Conservation (phyloP, 1,140 invertebrate species). For the Camponotus vicinus region DNA sequence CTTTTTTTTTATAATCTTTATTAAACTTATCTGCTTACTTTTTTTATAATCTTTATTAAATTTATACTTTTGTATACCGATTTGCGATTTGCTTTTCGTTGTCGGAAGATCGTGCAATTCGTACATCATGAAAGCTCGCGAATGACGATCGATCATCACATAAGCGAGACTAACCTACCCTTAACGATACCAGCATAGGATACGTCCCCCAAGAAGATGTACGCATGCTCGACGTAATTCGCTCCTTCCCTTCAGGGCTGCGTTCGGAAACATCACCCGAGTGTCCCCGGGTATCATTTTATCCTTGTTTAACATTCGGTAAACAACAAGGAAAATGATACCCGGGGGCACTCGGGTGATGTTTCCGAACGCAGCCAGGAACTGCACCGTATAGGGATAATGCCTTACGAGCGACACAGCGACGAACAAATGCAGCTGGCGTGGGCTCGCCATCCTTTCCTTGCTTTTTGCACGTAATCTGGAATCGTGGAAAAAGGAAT, state of each 20-base stretch:
- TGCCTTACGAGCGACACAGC: conserved; percentile 33
- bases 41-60: no score
- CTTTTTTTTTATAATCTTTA: no score
- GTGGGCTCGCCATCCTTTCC: neutral
- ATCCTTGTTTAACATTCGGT: no score
- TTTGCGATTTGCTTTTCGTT: neutral
- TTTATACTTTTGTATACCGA: no score
- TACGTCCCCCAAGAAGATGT: neutral
- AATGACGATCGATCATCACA: conserved; percentile 21
- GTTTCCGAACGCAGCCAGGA: neutral
- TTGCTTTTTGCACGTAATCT: conserved; percentile 27
- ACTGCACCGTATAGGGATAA: conserved; percentile 46
- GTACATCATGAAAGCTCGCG: neutral
- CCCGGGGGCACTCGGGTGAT: no score
- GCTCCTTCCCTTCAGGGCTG: conserved; percentile 31
- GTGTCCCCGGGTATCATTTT: no score
- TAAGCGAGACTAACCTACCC: conserved; percentile 11
- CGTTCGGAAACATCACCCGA: no score
- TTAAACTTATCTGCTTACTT: no score
- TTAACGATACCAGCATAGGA: neutral
- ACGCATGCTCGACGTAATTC: conserved; percentile 49
- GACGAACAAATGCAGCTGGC: conserved; percentile 41
- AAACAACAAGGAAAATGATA: no score
- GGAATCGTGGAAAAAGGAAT: neutral
- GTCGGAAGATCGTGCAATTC: neutral